Conservation (phyloP, 2,888 invertebrate genomes). For the Lochmaea capreae region DNA sequence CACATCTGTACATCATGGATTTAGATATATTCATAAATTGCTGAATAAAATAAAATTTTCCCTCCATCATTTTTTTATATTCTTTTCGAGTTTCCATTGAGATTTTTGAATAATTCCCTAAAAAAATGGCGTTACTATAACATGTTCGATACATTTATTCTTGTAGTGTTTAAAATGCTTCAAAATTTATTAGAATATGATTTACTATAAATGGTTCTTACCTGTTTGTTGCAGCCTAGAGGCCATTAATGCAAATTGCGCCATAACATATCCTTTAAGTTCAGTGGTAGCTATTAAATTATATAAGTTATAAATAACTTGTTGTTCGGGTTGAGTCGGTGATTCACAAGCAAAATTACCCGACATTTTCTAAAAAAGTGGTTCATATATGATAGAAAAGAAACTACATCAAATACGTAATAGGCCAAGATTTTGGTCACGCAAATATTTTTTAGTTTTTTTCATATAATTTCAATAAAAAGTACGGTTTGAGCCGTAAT, state of each 20-base stretch:
- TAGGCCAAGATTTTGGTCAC: too few relatives aligned
- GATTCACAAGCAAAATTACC: conserved; percentile 68
- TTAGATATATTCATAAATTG: conserved; percentile 40
- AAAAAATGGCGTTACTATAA: background rate
- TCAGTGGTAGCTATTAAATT: conserved; percentile 80
- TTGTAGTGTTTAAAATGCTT: too few relatives aligned
- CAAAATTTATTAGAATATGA: too few relatives aligned
- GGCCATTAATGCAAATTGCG: conserved; percentile 67
- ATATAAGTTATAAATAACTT: conserved; percentile 82
- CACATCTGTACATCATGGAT: conserved; percentile 46
- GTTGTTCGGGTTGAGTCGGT: conserved; percentile 79
- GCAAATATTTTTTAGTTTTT: too few relatives aligned
- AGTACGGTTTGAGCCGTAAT: too few relatives aligned
- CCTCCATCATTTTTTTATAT: conserved; percentile 30
- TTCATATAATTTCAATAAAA: too few relatives aligned
- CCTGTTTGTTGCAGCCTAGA: conserved; percentile 43
- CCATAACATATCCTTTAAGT: conserved; percentile 85
- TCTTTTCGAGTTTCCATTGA: conserved; percentile 40
- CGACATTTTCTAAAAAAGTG: conserved; percentile 7
- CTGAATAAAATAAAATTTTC: background rate
- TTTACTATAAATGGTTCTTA: conserved; percentile 12
- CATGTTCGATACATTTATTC: too few relatives aligned
- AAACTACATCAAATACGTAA: too few relatives aligned
- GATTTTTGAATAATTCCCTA: conserved; percentile 41
- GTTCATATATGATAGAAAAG: too few relatives aligned